Percentiles rank a stretch among this genome's conserved stretches.
These are phyloP conservation scores for Sitobion miscanthi DNA, from an alignment of 1,140 invertebrate species.

Conservation along the genomic window DNA sequence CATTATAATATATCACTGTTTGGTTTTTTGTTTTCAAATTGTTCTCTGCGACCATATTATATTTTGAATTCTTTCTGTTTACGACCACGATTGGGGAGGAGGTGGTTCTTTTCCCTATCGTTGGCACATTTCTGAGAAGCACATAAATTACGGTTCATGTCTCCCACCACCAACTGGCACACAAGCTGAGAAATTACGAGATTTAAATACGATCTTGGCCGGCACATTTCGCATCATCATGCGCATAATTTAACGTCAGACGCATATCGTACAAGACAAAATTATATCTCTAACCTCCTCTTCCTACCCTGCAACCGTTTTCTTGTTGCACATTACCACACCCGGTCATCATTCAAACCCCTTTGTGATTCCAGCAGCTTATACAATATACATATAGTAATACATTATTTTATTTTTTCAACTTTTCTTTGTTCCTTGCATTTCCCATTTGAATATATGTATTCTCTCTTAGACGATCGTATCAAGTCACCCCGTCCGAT, in stretches of 20 bases:
- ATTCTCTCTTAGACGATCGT: not conserved
- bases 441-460: constrained; percentile 13
- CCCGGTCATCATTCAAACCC: constrained; percentile 50
- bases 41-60: not conserved
- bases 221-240: constrained; percentile 51
- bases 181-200: constrained; percentile 53
- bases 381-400: constrained; percentile 9
- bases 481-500: not conserved
- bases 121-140: constrained; percentile 39
- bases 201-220: constrained; percentile 57
- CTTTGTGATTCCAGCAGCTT: constrained; percentile 26
- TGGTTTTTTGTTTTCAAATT: constrained; percentile 9
- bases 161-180: constrained; percentile 48
- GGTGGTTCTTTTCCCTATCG: constrained; percentile 23
- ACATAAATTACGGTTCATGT: constrained; percentile 51
- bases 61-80: constrained; percentile 41
- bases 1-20: not conserved
- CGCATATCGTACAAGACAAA: constrained; percentile 54
- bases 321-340: constrained; percentile 44
- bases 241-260: constrained; percentile 56
- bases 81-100: not conserved
- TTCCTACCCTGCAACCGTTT: not conserved
- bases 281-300: constrained; percentile 44
- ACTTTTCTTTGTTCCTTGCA: constrained; percentile 27
- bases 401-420: not conserved